Conservation (phyloP, 2,888 invertebrate genomes). For the Diplolepis rosae region DNA sequence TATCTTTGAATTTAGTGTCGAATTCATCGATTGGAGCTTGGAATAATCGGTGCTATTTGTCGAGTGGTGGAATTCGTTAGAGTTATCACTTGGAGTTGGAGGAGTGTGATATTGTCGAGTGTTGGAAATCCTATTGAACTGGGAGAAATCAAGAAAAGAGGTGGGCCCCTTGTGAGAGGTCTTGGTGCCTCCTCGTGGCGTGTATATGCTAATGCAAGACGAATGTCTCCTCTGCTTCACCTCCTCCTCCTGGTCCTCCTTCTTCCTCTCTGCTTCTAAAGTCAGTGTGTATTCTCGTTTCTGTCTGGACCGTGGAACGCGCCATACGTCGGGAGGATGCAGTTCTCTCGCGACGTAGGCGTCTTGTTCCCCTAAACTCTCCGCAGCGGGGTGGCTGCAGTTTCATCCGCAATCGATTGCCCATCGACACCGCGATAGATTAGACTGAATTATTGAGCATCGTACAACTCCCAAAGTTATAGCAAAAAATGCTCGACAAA, state of each 20-base stretch:
- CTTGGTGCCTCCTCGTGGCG: constrained; percentile 59
- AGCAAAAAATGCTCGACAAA: not conserved
- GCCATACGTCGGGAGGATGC: constrained; percentile 27
- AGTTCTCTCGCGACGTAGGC: constrained; percentile 54
- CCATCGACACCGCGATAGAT: constrained; percentile 66
- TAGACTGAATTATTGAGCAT: constrained; percentile 61
- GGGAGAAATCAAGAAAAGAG: constrained; percentile 47
- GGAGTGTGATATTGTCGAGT: constrained; percentile 41
- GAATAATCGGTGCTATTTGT: constrained; percentile 16
- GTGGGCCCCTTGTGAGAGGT: constrained; percentile 41
- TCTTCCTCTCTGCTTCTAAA: constrained; percentile 24
- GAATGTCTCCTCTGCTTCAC: constrained; percentile 66
- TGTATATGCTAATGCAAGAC: constrained; percentile 74
- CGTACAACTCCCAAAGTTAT: not conserved
- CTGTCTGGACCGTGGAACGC: constrained; percentile 37
- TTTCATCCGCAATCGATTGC: constrained; percentile 62
- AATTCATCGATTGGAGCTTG: not conserved
- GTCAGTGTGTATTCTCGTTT: constrained; percentile 37
- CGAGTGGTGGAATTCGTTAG: not conserved
- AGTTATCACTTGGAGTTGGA: not conserved
- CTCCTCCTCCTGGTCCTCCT: constrained; percentile 22
- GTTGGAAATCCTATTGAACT: constrained; percentile 47
- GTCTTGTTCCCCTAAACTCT: constrained; percentile 68
- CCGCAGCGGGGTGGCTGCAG: constrained; percentile 63
- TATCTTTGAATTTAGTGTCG: not conserved